Evolutionary conservation across 1,140 invertebrate species (phyloP), one percentile per base, ranked within the genome.

Genomic region (Calosoma granatense): DNA sequence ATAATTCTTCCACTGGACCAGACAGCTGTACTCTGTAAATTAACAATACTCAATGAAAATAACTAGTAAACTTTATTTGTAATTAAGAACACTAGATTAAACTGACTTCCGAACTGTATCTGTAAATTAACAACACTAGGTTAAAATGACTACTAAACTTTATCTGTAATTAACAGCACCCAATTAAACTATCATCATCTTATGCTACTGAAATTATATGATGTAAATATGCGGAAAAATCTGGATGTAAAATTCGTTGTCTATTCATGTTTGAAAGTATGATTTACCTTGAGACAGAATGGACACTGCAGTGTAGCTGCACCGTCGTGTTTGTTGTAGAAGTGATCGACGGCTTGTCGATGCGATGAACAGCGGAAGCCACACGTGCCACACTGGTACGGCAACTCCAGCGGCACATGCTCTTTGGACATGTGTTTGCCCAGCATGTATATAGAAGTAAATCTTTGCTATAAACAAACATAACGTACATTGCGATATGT

Each of bases 381-480:
- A 64, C 89, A 92, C 21, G 79, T 78, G 20, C 81, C 81, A 67
- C 90, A 92, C 30, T 75, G 73, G 68, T 92, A 93, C 0, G 90
- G 90, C 70, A 91, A 77, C 69, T 92, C 90, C 2, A 81, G 76
- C 20, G 82, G 83, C 57, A 78, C 76, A 72, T 92, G 90, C 59
- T 80, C 81, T 57, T 81, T 81, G 57, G 86, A 81, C 76, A 92
- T 80, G 69, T 92, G 89, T 60, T 84, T 78, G 1, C 85, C 81
- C 6, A 91, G 73, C 6, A 82, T 73, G 60, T 79, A 74, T 39
- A 81, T 69, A 17, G 81, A 78, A 53, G 77, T 76, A 65, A 81
- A 81, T 4, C 12, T 77, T 78, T 22, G 81, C 77, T 69, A 85
- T n/a, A n/a, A n/a, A n/a, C n/a, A n/a, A n/a, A n/a, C n/a, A n/a